These are phyloP conservation scores for Palloptera scutellata DNA, from an alignment of 2,888 invertebrate genomes.

Conservation along the genomic window DNA sequence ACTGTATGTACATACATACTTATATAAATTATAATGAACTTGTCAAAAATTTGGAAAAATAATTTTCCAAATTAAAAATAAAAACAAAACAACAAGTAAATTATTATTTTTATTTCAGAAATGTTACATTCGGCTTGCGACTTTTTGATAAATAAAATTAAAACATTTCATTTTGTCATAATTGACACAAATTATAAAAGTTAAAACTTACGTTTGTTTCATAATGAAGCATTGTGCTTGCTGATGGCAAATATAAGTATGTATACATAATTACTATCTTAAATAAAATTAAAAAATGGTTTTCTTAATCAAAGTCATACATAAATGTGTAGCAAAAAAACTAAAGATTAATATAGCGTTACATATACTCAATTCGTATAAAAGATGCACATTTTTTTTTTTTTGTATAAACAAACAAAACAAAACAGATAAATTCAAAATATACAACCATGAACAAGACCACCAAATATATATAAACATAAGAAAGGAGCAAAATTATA, in stretches of 20 bases:
- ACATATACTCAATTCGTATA: background rate
- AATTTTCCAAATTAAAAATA: no score
- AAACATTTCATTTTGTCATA: constrained; percentile 15
- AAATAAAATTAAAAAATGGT: constrained; percentile 45
- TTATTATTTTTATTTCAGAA: background rate
- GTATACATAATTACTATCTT: constrained; percentile 38
- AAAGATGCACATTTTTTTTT: background rate
- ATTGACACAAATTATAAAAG: constrained; percentile 16
- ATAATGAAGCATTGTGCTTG: background rate
- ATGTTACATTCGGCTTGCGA: background rate
- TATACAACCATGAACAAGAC: background rate
- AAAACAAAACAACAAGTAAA: background rate
- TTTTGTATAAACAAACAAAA: no score
- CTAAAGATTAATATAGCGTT: constrained; percentile 4
- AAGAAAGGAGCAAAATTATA: no score
- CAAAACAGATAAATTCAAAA: no score
- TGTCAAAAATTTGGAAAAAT: no score
- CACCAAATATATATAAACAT: background rate
- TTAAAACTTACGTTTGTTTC: constrained; percentile 10
- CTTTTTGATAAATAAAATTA: background rate
- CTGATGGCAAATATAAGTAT: no score
- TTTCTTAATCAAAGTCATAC: constrained; percentile 34
- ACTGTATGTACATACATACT: no score
- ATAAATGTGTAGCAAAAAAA: constrained; percentile 27
- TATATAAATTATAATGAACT: no score